Evolutionary conservation across 2,113 vertebrate species (phyloP), one percentile per base, ranked within the genome.

Genomic region (Lepus americanus): DNA sequence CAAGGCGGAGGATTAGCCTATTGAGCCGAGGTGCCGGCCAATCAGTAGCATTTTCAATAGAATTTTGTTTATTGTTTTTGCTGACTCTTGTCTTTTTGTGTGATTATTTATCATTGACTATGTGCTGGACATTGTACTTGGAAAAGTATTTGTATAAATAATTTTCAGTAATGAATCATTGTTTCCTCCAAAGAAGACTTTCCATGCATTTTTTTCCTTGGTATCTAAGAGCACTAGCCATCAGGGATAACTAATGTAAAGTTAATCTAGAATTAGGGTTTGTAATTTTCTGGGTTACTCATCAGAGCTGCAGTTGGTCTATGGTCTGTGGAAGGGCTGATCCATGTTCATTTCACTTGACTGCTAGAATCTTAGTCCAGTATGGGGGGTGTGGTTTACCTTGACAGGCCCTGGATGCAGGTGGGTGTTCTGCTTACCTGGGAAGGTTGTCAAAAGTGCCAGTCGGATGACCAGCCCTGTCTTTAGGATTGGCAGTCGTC

Each of bases 71-170:
- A 84, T 77, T 44, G 0, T 49, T 94, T 85, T 39, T 70, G 9
- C 55, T 73, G 8, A 69, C 8, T 80, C 10, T 23, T 29, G 17
- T 39, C 22, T 82, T 72, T 95, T 69, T 83, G 27, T 66, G 70
- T 80, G 14, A 31, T 76, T 69, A 0, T 61, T 76, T 94, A 9
- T 70, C 14, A 88, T 82, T 94, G 25, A 70, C n/a, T 81, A n/a
- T 63, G 39, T 92, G 33, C 59, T 92, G n/a, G 69, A 79, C 2
- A 55, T 69, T 85, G n/a, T 36, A 25, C 64, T 93, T 72, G 8
- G 87, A 74, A 95, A 87, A 29, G 31, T 89, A 80, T 61, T 55
- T 96, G 5, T 80, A 39, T 55, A 90, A 92, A 81, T 88, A 69
- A 74, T 73, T 95, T 95, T 4, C 16, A 49, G 6, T 36, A 7